Percentiles rank a stretch among this genome's conserved stretches.
Evolutionary conservation across 2,797 vertebrate species (phyloP).

Genomic region (Cuculus canorus): DNA sequence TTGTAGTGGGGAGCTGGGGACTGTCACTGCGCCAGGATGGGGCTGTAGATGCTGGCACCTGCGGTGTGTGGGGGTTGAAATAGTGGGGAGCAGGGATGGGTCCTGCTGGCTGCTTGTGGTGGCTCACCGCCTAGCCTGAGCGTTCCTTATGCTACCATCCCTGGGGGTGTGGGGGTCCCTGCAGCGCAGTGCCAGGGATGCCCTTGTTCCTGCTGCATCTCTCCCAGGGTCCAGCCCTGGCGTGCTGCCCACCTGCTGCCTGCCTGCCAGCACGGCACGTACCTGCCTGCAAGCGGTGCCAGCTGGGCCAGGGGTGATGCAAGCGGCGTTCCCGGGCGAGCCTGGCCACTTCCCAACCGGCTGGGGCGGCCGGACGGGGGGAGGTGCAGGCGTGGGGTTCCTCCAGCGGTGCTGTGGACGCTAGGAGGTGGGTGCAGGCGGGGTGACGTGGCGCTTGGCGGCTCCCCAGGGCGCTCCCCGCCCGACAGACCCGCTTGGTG

Average conservation of each 20-base stretch:
- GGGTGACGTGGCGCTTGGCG: not conserved
- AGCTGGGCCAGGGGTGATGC: constrained; percentile 23
- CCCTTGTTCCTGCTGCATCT: rapidly evolving
- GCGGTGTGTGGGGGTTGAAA: rapidly evolving
- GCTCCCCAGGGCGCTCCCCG: not conserved
- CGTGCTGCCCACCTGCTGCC: not conserved
- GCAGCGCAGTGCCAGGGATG: not conserved
- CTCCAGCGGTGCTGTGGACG: constrained; percentile 55
- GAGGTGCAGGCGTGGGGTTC: not conserved
- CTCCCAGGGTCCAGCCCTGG: not conserved
- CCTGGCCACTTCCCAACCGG: constrained; percentile 36
- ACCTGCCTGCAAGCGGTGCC: constrained; percentile 14
- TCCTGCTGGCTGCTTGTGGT: not conserved
- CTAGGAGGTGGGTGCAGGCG: not conserved
- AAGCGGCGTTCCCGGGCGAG: constrained; percentile 35
- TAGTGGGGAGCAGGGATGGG: not conserved
- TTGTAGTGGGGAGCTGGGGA: not conserved
- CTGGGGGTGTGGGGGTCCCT: not conserved
- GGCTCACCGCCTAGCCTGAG: no score
- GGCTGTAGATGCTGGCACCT: not conserved
- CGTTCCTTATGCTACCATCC: not conserved
- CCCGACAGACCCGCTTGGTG: constrained; percentile 14
- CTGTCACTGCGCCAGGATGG: not conserved
- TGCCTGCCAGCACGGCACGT: not conserved
- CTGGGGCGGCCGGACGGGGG: not conserved